Percentiles rank a stretch among this genome's conserved stretches.
phyloP scores from a whole-genome alignment of 2,888 invertebrate genomes.

The Lasioglossum vierecki region DNA sequence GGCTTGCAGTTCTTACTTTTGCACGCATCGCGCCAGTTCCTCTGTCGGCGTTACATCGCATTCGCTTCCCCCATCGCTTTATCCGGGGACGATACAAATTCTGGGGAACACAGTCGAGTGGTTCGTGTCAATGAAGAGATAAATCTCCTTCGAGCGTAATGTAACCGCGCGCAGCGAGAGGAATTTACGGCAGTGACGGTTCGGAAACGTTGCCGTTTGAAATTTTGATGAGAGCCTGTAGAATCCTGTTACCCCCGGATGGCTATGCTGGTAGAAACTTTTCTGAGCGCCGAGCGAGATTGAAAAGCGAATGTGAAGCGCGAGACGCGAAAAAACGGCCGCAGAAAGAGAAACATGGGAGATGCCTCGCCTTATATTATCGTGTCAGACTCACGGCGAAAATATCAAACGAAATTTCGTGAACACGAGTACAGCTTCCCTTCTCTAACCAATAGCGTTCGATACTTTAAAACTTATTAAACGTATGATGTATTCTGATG shows the following conservation, averaged over 20 bases:
- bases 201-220: constrained; percentile 39
- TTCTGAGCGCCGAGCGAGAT: constrained; percentile 25
- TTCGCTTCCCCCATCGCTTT: not conserved
- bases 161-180: constrained; percentile 22
- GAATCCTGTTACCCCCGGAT: constrained; percentile 10
- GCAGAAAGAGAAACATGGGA: not conserved
- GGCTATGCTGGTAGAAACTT: constrained; percentile 3
- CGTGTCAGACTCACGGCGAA: not conserved
- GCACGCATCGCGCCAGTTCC: not conserved
- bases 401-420: not conserved
- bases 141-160: constrained; percentile 40
- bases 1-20: not conserved
- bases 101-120: constrained; percentile 16
- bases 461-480: not conserved
- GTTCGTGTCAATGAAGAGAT: constrained; percentile 46
- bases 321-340: not conserved
- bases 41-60: not conserved
- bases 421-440: not conserved
- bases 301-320: constrained; percentile 4
- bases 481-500: too few relatives aligned
- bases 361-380: not conserved
- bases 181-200: constrained; percentile 39
- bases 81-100: constrained; percentile 23
- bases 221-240: constrained; percentile 41
- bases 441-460: not conserved